phyloP scores from a whole-genome alignment of 1,140 invertebrate species.

The Artemia franciscana region DNA sequence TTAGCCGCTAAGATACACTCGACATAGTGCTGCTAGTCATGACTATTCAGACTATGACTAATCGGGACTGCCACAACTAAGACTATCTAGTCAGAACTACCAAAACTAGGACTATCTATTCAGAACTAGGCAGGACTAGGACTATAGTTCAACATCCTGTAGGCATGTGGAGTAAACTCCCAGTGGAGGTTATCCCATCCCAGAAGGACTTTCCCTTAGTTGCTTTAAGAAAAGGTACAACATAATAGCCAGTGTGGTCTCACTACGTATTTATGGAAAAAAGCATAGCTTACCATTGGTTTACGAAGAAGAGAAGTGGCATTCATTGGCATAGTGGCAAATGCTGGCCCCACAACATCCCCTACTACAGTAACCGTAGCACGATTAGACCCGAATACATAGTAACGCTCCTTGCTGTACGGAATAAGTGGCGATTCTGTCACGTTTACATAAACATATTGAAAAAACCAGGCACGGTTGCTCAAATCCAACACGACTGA shows the following conservation, averaged over 20 bases:
- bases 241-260: constrained; percentile 1
- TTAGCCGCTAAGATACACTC: too few relatives aligned
- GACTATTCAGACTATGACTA: too few relatives aligned
- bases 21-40: too few relatives aligned
- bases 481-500: constrained; percentile 74
- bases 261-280: too few relatives aligned
- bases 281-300: constrained; percentile 36
- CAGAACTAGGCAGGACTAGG: too few relatives aligned
- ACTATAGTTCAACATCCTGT: too few relatives aligned
- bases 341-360: constrained; percentile 81
- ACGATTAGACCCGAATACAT: constrained; percentile 77
- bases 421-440: constrained; percentile 74
- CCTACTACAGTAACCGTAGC: constrained; percentile 70
- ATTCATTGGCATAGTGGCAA: constrained; percentile 75
- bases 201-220: constrained; percentile 1
- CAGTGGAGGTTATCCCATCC: neutral
- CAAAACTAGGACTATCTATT: too few relatives aligned
- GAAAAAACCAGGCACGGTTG: constrained; percentile 69
- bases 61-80: too few relatives aligned
- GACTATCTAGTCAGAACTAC: too few relatives aligned
- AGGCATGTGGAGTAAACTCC: too few relatives aligned
- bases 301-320: constrained; percentile 49
- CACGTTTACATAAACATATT: constrained; percentile 83
- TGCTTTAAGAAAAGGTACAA: too few relatives aligned
- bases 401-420: constrained; percentile 66